phyloP scores from a whole-genome alignment of 2,113 vertebrate species.

The Labrus mixtus region DNA sequence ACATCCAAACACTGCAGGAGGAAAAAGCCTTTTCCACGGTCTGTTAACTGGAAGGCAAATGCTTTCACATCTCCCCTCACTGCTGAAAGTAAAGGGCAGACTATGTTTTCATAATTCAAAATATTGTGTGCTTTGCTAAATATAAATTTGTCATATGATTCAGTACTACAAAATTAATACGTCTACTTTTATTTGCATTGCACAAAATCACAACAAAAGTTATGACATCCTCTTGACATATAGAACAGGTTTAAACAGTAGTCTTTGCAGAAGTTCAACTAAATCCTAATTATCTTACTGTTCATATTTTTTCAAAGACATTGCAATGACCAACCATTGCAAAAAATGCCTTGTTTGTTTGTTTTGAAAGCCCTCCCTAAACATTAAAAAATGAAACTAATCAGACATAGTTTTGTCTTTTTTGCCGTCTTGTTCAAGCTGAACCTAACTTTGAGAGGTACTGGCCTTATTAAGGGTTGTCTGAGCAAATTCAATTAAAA shows the following conservation, averaged over 20 bases:
- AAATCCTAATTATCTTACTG: neutral
- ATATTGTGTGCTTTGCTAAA: neutral
- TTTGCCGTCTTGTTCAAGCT: constrained; percentile 28
- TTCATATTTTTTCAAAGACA: neutral
- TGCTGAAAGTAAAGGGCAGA: constrained; percentile 11
- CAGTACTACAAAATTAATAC: no score
- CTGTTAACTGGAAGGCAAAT: constrained; percentile 54
- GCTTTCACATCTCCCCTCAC: constrained; percentile 25
- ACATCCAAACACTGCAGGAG: constrained; percentile 69
- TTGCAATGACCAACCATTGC: neutral
- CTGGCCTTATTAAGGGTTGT: constrained; percentile 12
- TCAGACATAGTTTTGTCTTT: constrained; percentile 18
- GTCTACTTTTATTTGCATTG: no score
- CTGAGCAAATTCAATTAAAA: constrained; percentile 49
- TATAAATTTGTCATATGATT: constrained; percentile 2
- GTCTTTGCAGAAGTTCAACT: neutral
- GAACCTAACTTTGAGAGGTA: constrained; percentile 6
- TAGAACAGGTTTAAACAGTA: neutral
- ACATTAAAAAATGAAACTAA: constrained; percentile 15
- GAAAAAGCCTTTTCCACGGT: constrained; percentile 47
- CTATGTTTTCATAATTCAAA: constrained; percentile 16
- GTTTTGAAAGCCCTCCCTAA: constrained; percentile 4
- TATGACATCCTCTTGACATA: neutral
- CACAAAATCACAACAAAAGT: neutral
- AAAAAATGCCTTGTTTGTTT: neutral